Evolutionary conservation across 2,113 vertebrate species (phyloP), one percentile per base, ranked within the genome.

Genomic region (Hippocampus barbouri): DNA sequence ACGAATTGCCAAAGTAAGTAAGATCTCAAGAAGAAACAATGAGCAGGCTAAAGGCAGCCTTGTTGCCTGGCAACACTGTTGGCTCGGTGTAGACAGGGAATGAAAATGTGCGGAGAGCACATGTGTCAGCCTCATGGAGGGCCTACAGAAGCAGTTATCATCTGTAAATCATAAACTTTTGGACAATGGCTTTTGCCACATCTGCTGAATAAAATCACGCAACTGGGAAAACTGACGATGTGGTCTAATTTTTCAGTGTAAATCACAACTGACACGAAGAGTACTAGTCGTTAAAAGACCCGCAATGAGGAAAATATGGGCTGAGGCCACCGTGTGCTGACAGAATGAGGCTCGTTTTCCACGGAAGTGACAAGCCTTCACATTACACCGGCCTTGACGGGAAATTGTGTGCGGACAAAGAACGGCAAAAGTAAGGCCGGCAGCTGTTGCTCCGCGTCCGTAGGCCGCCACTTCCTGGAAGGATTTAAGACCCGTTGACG

Each of bases 381-480:
- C 76, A 76, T 82, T 77, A 69, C 38, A 34, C 8, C 21, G 61
- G 34, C 2, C 4, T 38, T 12, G 18, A 40, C 11, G 61, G 34
- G 18, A 63, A 20, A 11, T 63, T 11, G 38, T 40, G 59, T 25
- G 10, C 1, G 3, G 38, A 61, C 30, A 62, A 4, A 47, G 45
- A 15, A 16, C 49, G 49, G 40, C 41, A 43, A 23, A 66, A 23
- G 12, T 12, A 43, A 65, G 11, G 62, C 62, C 11, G 71, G 75
- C 85, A 88, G 84, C 85, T 87, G 87, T 73, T 73, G 80, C 78
- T 79, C 57, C 43, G 40, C 38, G 59, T 82, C 86, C 82, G 75
- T 72, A 69, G 81, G 80, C 66, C 74, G 79, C 51, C 34, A 59
- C 65, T 74, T 85, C 83, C 77, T 68, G 68, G 72, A 82, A 79